A percentile compares a stretch with the other conserved stretches of the same genome.
These are phyloP conservation scores for Fregata magnificens DNA, from an alignment of 2,113 vertebrate genomes.

Conservation along the genomic window DNA sequence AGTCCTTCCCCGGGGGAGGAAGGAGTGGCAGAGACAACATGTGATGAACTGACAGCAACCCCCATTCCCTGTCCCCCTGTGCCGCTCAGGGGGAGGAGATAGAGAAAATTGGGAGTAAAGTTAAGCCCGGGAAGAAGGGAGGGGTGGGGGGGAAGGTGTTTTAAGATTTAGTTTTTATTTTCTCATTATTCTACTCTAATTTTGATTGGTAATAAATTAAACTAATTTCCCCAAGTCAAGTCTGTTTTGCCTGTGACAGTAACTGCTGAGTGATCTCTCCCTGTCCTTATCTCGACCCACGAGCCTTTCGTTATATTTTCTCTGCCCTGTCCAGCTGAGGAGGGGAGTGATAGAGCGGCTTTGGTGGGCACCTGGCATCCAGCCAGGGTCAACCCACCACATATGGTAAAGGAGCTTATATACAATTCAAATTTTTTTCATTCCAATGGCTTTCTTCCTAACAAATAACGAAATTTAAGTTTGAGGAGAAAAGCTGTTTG, in stretches of 20 bases:
- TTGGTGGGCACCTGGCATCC: not conserved
- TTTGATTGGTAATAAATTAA: not conserved
- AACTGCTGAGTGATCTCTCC: not conserved
- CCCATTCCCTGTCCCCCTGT: not conserved
- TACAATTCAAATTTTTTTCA: not conserved
- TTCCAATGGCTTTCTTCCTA: not conserved
- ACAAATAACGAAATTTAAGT: not conserved
- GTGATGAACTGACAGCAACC: not conserved
- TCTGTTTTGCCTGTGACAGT: not conserved
- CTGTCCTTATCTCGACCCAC: not conserved
- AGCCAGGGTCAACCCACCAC: not conserved
- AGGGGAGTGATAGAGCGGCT: not conserved
- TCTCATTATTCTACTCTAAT: not conserved
- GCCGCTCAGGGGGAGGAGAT: not conserved
- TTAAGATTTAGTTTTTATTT: not conserved
- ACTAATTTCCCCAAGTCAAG: not conserved
- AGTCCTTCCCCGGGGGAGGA: not conserved
- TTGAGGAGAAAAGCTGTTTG: conserved; percentile 6
- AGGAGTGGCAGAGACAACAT: not conserved
- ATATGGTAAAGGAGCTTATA: not conserved
- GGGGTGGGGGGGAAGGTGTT: not conserved
- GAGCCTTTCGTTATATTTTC: not conserved
- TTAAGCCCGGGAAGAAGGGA: not conserved
- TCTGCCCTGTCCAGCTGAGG: not conserved
- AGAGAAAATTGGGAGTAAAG: not conserved